Conservation (phyloP, 1,140 invertebrate species). For the Anastrepha ludens region DNA sequence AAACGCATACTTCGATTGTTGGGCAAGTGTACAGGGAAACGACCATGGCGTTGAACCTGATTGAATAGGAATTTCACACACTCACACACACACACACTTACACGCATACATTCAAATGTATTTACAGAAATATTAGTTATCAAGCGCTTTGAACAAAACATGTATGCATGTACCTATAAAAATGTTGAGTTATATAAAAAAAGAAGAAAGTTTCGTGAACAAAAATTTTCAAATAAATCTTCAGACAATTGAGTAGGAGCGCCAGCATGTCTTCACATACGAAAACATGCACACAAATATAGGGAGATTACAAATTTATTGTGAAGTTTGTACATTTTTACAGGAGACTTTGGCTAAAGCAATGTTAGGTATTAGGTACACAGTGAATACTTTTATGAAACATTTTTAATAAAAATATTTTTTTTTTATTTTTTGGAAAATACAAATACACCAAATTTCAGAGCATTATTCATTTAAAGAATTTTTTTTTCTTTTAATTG, state of each 20-base stretch:
- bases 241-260: conserved; percentile 39
- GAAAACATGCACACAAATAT: too few species aligned
- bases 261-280: conserved; percentile 1
- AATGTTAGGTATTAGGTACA: too few species aligned
- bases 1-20: conserved; percentile 2
- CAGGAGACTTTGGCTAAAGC: too few species aligned
- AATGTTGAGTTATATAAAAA: neutral
- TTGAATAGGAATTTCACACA: neutral
- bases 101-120: neutral
- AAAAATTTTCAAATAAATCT: conserved; percentile 32
- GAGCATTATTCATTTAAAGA: too few species aligned
- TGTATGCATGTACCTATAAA: neutral
- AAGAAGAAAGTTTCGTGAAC: neutral
- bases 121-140: neutral
- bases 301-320: neutral
- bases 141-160: neutral
- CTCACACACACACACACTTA: neutral
- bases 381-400: too few species aligned
- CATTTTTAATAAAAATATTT: too few species aligned
- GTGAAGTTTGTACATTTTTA: neutral
- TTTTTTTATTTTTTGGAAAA: too few species aligned
- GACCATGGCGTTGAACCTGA: neutral
- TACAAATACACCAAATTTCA: too few species aligned
- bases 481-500: too few species aligned
- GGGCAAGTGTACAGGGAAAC: neutral